These are phyloP conservation scores for Tamias sibiricus DNA, from an alignment of 2,113 vertebrate species.

Conservation along the genomic window DNA sequence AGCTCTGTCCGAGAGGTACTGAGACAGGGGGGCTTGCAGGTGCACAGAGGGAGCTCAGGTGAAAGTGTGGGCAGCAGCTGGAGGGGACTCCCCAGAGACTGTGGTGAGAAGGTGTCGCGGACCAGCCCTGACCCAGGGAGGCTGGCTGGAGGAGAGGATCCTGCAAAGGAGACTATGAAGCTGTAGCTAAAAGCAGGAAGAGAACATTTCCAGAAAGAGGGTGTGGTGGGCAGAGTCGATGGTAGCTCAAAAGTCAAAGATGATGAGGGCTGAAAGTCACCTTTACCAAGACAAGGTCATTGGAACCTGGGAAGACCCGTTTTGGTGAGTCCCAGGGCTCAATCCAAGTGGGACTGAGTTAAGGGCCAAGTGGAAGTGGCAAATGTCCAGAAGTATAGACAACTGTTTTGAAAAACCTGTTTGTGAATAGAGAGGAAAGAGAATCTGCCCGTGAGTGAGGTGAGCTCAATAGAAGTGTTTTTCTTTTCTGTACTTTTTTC, in stretches of 20 bases:
- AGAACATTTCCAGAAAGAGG: not conserved
- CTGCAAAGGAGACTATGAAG: not conserved
- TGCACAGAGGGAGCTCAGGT: not conserved
- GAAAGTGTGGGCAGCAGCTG: not conserved
- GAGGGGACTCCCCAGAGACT: fast-evolving
- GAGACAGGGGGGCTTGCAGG: not conserved
- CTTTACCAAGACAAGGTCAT: not conserved
- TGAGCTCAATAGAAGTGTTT: fast-evolving
- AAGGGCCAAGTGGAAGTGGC: not conserved
- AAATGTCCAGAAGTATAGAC: not conserved
- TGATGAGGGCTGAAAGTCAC: not conserved
- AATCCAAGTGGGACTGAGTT: not conserved
- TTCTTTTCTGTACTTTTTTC: not conserved
- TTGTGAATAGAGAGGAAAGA: not conserved
- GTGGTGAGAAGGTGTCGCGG: not conserved
- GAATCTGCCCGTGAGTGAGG: not conserved
- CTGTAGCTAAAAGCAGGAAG: not conserved
- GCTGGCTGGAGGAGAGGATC: not conserved
- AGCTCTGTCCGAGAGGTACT: not conserved
- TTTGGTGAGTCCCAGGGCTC: not conserved
- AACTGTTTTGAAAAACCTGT: not conserved
- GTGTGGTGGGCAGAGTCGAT: too few species aligned
- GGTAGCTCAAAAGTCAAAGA: not conserved
- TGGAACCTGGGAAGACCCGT: not conserved
- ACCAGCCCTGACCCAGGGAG: too few species aligned